Evolutionary conservation across 37 sponge, comb jelly and placozoan genomes (phyloP), one percentile per base, ranked within the genome.

Genomic region (Theonella swinhoei): DNA sequence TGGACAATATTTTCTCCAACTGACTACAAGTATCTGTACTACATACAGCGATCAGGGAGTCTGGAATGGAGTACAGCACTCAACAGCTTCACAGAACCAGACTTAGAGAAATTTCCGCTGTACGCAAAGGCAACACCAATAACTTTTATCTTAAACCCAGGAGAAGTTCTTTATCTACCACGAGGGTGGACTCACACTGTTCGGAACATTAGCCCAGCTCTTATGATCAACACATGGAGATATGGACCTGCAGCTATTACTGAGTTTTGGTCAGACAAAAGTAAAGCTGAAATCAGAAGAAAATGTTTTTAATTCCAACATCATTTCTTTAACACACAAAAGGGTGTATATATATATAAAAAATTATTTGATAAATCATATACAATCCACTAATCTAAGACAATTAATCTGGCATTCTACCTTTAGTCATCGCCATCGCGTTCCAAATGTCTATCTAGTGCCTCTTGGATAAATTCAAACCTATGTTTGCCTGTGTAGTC

Each of bases 161-260:
- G 96, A 28, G 96, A 95, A 63, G 96, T 95, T 17, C 81, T 95
- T 39, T 95, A 95, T 65, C 79, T 95, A 26, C 96, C 96, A 0
- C 74, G 96, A 31, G 96, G 96, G n/a, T 95, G 96, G 96, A 91
- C 83, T 1, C 96, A 95, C 79, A 69, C 73, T 64, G 90, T 92
- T 5, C 86, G 83, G 69, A 95, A 95, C 79, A 19, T 89, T 34
- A 87, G 77, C 14, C 96, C 96, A n/a, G 35, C 87, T 32, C 77
- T 95, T 39, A 95, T 95, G 96, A 75, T 95, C 54, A 95, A 95
- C 70, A 84, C 87, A 3, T 95, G 96, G 96, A 68, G 96, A 62
- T 69, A 79, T 23, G 96, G 96, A 31, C 96, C 96, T 39, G 93
- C 96, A 19, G 93, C 85, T 31, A 92, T 95, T 28, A 76, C 85